Evolutionary conservation across 1,140 invertebrate species (phyloP).

Genomic region (Cyrtorhinus lividipennis): DNA sequence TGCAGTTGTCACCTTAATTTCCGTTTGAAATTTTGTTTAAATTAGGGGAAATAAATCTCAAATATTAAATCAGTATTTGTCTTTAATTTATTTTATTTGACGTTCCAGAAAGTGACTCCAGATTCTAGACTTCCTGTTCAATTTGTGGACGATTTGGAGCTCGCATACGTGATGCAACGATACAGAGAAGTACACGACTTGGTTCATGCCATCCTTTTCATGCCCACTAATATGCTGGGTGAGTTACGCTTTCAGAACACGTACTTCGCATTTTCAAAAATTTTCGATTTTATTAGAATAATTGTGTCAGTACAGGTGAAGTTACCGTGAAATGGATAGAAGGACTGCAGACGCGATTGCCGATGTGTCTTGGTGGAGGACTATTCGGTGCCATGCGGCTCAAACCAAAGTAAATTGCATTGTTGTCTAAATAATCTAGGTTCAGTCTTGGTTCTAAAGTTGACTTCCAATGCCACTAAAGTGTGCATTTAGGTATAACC

Average conservation of each 20-base stretch:
- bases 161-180: slow-evolving; percentile 92
- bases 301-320: slow-evolving; percentile 45
- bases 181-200: slow-evolving; percentile 95
- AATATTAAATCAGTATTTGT: too few relatives aligned
- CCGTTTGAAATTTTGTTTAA: too few relatives aligned
- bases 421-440: not conserved
- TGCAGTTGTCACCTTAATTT: too few relatives aligned
- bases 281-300: not conserved
- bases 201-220: slow-evolving; percentile 73
- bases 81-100: too few relatives aligned
- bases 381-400: slow-evolving; percentile 73
- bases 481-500: not conserved
- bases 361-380: slow-evolving; percentile 78
- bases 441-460: too few relatives aligned
- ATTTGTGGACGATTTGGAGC: slow-evolving; percentile 78
- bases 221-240: slow-evolving; percentile 93
- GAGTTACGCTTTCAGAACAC: slow-evolving; percentile 28
- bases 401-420: slow-evolving; percentile 60
- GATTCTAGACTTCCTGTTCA: slow-evolving; percentile 76
- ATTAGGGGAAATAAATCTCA: too few relatives aligned
- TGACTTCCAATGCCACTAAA: too few relatives aligned
- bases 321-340: slow-evolving; percentile 96
- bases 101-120: slow-evolving; percentile 76
- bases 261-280: not conserved
- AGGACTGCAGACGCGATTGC: slow-evolving; percentile 74